Evolutionary conservation across 2,888 invertebrate genomes (phyloP), one percentile per base, ranked within the genome.

Genomic region (Ornithoptera priamus): DNA sequence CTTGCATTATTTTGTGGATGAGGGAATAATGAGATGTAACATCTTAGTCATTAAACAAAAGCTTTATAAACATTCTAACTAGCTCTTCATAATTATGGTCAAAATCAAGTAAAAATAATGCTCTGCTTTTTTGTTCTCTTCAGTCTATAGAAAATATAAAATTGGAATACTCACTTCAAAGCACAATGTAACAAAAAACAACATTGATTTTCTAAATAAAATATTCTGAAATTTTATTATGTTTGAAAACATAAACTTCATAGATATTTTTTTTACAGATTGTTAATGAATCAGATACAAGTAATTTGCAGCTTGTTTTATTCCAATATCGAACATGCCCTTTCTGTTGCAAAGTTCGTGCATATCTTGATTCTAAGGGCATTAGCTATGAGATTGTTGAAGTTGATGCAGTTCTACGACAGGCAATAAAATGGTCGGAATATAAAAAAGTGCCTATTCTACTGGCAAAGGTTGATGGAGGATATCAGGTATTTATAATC

Each of bases 281-380:
- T 67, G 77, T 93, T 17, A 95, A 94, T 81, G 93, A 95, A 0
- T 88, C 93, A 5, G 97, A 97, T 81, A 88, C 81, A 6, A 90
- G 87, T 66, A 95, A 95, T 39, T 88, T 98, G 70, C 95, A 97
- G 76, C 88, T 99, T 62, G 96, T 97, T 0, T 92, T 99, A 22
- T 99, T 97, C 83, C 99, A 99, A 92, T 99, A 98, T 84, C 97
- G 98, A 80, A 98, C 98, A 0, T 99, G 99, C 82, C 99, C 99
- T 0, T 99, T 99, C 87, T 99, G 99, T 88, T 99, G 98, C 83
- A 99, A 99, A 93, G 96, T 96, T 22, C 94, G 99, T 71, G 96
- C 97, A 0, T 97, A 96, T 85, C 92, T 99, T 17, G 99, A 99
- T 87, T 98, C 96, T 78, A 95, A 96, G 85, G 99, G 99, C 1